Evolutionary conservation across 1,140 invertebrate species (phyloP).

Genomic region (Saccostrea cuccullata): DNA sequence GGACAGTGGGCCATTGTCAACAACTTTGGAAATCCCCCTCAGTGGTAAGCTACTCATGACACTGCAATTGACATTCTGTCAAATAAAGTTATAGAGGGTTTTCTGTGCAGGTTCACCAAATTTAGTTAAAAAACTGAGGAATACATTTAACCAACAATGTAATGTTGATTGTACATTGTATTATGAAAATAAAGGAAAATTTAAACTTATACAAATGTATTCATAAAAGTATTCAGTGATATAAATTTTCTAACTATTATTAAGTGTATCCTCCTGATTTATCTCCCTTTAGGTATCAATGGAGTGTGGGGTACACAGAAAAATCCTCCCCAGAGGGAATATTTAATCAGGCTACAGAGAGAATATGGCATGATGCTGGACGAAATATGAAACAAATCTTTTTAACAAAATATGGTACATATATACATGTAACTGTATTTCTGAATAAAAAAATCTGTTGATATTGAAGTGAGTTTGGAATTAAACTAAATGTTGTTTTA

Average conservation of each 20-base stretch:
- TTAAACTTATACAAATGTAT: too few species aligned
- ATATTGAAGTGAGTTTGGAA: background rate
- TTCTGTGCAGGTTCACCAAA: too few species aligned
- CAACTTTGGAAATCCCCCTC: background rate
- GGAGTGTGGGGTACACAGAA: constrained; percentile 37
- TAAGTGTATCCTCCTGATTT: too few species aligned
- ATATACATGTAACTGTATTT: too few species aligned
- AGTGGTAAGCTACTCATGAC: constrained; percentile 11
- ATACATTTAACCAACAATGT: too few species aligned
- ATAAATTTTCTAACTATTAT: too few species aligned
- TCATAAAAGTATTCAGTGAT: too few species aligned
- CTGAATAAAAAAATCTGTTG: too few species aligned
- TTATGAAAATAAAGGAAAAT: too few species aligned
- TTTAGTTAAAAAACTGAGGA: too few species aligned
- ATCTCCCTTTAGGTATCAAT: constrained; percentile 45
- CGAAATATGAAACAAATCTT: background rate
- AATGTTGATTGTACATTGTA: too few species aligned
- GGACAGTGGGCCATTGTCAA: background rate
- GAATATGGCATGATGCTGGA: constrained; percentile 49
- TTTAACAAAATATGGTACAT: background rate
- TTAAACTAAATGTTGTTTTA: background rate
- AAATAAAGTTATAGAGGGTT: too few species aligned
- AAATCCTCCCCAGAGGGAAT: constrained; percentile 45
- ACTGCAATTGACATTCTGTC: background rate
- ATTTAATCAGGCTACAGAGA: constrained; percentile 47